A percentile compares a stretch with the other conserved stretches of the same genome.
Conservation (phyloP, 2,113 vertebrate genomes). For the Mohoua ochrocephala region DNA sequence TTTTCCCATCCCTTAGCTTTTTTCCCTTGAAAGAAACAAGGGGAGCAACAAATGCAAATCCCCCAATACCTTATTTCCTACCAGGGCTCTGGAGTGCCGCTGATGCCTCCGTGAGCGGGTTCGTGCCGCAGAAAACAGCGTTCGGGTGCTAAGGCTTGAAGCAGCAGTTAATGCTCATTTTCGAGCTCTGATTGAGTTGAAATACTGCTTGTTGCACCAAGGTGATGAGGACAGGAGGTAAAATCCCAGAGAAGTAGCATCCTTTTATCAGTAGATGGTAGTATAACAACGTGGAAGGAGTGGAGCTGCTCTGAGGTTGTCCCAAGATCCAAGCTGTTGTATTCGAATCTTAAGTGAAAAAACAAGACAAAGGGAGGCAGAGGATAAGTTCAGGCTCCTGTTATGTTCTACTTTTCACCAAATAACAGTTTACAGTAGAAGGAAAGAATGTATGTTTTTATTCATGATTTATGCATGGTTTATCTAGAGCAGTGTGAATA, state of each 20-base stretch:
- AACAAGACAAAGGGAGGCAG: background rate
- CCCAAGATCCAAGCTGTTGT: background rate
- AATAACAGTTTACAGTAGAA: background rate
- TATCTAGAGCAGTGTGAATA: conserved; percentile 8
- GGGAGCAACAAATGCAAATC: background rate
- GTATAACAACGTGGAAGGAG: conserved; percentile 67
- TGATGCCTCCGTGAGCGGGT: background rate
- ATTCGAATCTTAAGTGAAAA: background rate
- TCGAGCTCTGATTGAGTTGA: background rate
- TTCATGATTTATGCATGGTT: background rate
- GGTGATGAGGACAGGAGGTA: background rate
- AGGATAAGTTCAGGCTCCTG: background rate
- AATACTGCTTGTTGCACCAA: background rate
- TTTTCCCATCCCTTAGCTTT: background rate
- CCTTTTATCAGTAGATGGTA: conserved; percentile 76
- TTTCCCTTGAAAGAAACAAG: conserved; percentile 4
- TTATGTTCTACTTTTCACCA: background rate
- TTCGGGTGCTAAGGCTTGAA: background rate
- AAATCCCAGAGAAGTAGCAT: conserved; percentile 64
- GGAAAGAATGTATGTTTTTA: background rate
- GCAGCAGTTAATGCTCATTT: background rate
- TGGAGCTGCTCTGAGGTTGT: background rate
- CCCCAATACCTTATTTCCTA: background rate
- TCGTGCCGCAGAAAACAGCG: background rate
- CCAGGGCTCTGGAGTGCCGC: background rate